These are phyloP conservation scores for Sternarchorhynchus goeldii DNA, from an alignment of 2,797 vertebrate species.

Conservation along the genomic window DNA sequence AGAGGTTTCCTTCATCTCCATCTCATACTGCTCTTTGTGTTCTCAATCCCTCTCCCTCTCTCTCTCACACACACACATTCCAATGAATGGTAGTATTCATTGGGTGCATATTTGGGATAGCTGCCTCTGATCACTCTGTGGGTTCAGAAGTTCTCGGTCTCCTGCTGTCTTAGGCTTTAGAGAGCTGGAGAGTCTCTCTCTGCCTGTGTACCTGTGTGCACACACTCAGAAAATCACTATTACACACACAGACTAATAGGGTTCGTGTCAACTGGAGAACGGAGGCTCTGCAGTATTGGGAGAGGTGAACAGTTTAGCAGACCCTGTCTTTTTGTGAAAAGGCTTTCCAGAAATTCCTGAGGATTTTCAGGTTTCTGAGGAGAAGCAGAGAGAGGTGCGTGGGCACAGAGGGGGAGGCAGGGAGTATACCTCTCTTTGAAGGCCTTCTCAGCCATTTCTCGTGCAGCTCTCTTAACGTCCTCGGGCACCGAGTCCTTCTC, in stretches of 20 bases:
- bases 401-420: not conserved
- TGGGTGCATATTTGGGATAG: constrained; percentile 52
- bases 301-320: too few species aligned
- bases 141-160: constrained; percentile 11
- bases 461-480: constrained; percentile 88
- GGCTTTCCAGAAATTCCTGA: constrained; percentile 9
- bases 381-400: not conserved
- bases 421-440: constrained; percentile 85
- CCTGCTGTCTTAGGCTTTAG: not conserved
- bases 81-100: constrained; percentile 55
- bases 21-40: constrained; percentile 26
- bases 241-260: too few species aligned
- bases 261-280: too few species aligned
- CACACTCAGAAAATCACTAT: not conserved
- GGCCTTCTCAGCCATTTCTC: constrained; percentile 92
- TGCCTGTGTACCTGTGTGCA: constrained; percentile 1
- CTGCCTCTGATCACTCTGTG: constrained; percentile 29
- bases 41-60: not conserved
- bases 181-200: constrained; percentile 3
- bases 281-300: too few species aligned
- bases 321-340: not conserved
- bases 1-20: constrained; percentile 71
- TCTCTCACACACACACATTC: constrained; percentile 21
- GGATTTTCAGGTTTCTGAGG: not conserved
- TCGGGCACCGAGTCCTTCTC: constrained; percentile 95